Evolutionary conservation across 2,888 invertebrate species (phyloP).

Genomic region (Zygothrica quintamaculata): DNA sequence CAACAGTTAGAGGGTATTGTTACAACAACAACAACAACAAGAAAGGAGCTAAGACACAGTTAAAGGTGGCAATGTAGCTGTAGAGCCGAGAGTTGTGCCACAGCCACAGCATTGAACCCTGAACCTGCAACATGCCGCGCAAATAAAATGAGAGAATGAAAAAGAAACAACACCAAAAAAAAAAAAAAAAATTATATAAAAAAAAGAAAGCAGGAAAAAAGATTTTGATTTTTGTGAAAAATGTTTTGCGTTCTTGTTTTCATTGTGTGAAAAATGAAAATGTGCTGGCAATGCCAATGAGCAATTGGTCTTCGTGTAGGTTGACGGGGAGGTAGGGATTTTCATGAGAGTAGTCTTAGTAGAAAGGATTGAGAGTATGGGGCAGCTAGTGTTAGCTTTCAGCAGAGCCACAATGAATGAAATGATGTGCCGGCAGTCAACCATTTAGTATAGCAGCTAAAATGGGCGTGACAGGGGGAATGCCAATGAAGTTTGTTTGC

Average conservation of each 20-base stretch:
- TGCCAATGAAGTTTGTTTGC: conserved; percentile 52
- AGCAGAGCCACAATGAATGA: conserved; percentile 43
- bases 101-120: conserved; percentile 33
- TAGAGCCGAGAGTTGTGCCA: conserved; percentile 33
- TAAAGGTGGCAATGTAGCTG: conserved; percentile 19
- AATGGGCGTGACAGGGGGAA: conserved; percentile 43
- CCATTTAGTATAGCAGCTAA: conserved; percentile 29
- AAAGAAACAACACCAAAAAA: conserved; percentile 3
- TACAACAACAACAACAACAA: too few species aligned
- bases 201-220: conserved; percentile 38
- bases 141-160: conserved; percentile 24
- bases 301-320: too few species aligned
- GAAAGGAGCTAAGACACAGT: conserved; percentile 24
- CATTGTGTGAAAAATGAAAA: conserved; percentile 54
- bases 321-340: background rate
- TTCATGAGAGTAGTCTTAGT: too few species aligned
- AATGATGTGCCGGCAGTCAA: conserved; percentile 31
- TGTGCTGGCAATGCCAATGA: conserved; percentile 23
- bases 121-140: conserved; percentile 17
- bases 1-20: conserved; percentile 19
- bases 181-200: conserved; percentile 5
- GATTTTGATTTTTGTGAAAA: conserved; percentile 69
- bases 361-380: too few species aligned
- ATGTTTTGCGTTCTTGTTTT: conserved; percentile 46
- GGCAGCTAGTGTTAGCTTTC: background rate